Evolutionary conservation across 30 jellyfish, hydroid and myxozoan species (phyloP).

Genomic region (Rhopilema esculentum): DNA sequence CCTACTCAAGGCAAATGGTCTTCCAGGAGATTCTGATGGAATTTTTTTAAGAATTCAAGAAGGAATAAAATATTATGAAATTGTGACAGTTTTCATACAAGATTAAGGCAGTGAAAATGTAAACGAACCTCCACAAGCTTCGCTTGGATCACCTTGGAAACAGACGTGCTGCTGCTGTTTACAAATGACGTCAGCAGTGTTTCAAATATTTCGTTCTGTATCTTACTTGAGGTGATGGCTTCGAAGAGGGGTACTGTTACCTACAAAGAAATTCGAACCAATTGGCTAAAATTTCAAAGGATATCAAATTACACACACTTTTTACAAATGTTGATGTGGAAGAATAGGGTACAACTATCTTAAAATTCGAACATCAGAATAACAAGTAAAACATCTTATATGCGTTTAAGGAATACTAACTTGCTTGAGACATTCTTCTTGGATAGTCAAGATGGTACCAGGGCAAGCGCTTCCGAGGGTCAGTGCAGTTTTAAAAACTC

Average conservation of each 20-base stretch:
- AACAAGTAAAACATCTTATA: not conserved
- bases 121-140: slow-evolving; percentile 63
- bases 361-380: not conserved
- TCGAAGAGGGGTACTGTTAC: slow-evolving; percentile 34
- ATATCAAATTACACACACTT: not conserved
- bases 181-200: slow-evolving; percentile 36
- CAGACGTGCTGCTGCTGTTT: slow-evolving; percentile 31
- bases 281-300: not conserved
- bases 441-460: slow-evolving; percentile 21
- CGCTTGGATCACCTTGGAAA: slow-evolving; percentile 6
- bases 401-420: slow-evolving; percentile 13
- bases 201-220: slow-evolving; percentile 42
- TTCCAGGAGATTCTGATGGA: too few species aligned
- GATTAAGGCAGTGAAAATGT: too few species aligned
- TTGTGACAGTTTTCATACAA: too few species aligned
- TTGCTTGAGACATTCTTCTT: slow-evolving; percentile 35
- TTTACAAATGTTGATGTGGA: too few species aligned
- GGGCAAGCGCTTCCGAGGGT: slow-evolving; percentile 8
- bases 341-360: too few species aligned
- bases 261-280: slow-evolving; percentile 7
- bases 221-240: slow-evolving; percentile 13
- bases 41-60: too few species aligned
- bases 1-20: too few species aligned
- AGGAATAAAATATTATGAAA: too few species aligned
- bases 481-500: slow-evolving; percentile 42